Evolutionary conservation across 92 coral and sea anemone species (phyloP).

Genomic region (Pocillopora meandrina): DNA sequence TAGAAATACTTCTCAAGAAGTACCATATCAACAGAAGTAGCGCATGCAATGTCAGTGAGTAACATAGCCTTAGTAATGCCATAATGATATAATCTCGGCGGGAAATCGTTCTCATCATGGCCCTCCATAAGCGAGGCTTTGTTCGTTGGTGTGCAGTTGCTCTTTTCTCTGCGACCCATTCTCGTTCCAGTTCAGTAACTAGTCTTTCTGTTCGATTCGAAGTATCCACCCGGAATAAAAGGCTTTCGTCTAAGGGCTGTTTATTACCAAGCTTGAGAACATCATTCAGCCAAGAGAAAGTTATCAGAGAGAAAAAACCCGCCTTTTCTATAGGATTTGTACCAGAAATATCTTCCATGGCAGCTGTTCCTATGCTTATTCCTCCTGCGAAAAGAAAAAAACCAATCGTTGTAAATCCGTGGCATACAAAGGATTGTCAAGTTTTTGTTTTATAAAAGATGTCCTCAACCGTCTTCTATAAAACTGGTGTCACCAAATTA

Average conservation of each 20-base stretch:
- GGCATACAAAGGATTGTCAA: not conserved
- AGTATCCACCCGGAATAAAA: not conserved
- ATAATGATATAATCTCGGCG: conserved; percentile 12
- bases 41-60: not conserved
- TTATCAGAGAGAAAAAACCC: conserved; percentile 26
- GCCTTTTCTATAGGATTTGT: conserved; percentile 29
- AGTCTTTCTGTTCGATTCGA: conserved; percentile 8
- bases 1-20: conserved; percentile 25
- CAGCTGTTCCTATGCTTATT: not conserved
- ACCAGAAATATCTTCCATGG: not conserved
- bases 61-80: not conserved
- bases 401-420: not conserved
- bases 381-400: not conserved
- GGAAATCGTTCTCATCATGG: conserved; percentile 32
- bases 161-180: conserved; percentile 27
- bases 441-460: no score
- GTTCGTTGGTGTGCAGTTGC: conserved; percentile 2
- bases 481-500: no score
- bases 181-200: conserved; percentile 23
- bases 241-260: conserved; percentile 23
- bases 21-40: conserved; percentile 24
- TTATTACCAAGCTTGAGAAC: conserved; percentile 20
- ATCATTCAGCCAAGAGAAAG: conserved; percentile 25
- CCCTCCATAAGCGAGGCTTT: conserved; percentile 44
- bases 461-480: no score